Evolutionary conservation across 2,113 vertebrate genomes (phyloP).

Genomic region (Rousettus leschenaultii): DNA sequence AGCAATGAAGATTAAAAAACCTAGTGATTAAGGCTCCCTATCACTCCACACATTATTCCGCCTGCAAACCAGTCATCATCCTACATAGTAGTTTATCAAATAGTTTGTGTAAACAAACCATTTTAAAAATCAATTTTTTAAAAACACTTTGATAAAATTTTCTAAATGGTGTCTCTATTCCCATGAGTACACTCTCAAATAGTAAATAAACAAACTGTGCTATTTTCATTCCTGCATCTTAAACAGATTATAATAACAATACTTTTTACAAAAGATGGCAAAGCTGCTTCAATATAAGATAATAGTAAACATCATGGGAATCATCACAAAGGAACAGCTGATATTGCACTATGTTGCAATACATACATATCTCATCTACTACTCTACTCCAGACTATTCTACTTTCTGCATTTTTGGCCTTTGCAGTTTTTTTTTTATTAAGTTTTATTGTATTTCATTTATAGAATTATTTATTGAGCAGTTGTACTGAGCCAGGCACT

Average conservation of each 20-base stretch:
- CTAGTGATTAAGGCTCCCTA: background rate
- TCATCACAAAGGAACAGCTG: background rate
- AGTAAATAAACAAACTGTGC: background rate
- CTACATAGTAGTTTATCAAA: background rate
- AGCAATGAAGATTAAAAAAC: constrained; percentile 9
- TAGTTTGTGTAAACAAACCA: background rate
- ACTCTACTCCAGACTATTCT: background rate
- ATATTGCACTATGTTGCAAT: background rate
- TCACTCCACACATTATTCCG: background rate
- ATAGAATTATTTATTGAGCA: background rate
- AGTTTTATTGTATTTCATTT: constrained; percentile 14
- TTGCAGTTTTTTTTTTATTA: background rate
- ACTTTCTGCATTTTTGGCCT: background rate
- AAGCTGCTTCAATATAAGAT: background rate
- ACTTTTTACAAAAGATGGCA: background rate
- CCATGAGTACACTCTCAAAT: background rate
- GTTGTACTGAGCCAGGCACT: background rate
- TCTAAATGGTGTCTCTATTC: background rate
- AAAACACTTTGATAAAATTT: background rate
- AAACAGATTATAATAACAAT: background rate
- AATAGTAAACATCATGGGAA: background rate
- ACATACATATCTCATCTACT: background rate
- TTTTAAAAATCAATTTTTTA: background rate
- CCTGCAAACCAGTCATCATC: background rate
- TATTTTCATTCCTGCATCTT: background rate